A percentile compares a stretch with the other conserved stretches of the same genome.
These are phyloP conservation scores for Gymnopithys bicolor DNA, from an alignment of 2,797 vertebrate genomes.

Conservation along the genomic window DNA sequence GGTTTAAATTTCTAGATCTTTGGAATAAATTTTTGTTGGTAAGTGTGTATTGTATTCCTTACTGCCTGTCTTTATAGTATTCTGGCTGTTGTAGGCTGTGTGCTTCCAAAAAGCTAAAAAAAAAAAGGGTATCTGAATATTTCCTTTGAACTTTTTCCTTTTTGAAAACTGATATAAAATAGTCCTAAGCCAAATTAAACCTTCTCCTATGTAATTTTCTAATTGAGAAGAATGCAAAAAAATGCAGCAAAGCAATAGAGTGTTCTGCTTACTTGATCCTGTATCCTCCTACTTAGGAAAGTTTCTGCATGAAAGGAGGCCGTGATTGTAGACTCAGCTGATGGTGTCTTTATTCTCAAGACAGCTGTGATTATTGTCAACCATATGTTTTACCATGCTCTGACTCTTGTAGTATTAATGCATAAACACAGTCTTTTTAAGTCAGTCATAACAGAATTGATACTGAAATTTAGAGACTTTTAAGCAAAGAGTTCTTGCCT, in stretches of 20 bases:
- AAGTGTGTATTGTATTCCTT: constrained; percentile 56
- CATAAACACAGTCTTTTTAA: neutral
- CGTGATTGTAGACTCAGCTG: neutral
- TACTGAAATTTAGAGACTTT: neutral
- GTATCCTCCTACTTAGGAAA: neutral
- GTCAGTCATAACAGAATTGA: neutral
- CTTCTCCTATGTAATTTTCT: neutral
- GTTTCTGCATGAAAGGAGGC: neutral
- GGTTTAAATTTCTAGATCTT: constrained; percentile 98
- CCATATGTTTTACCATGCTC: neutral
- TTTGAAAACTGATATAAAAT: neutral
- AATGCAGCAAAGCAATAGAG: neutral
- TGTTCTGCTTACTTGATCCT: neutral
- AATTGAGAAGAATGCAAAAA: neutral
- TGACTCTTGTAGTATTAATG: neutral
- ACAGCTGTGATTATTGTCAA: neutral
- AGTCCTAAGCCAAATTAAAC: neutral
- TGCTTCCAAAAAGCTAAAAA: neutral
- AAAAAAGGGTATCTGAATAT: neutral
- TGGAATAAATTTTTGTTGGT: constrained; percentile 99
- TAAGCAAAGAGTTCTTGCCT: neutral
- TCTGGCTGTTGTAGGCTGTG: neutral
- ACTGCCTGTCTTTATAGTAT: neutral
- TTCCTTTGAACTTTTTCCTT: neutral
- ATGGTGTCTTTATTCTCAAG: neutral